Evolutionary conservation across 1,140 invertebrate genomes (phyloP).

Genomic region (Zaprionus gabonicus): DNA sequence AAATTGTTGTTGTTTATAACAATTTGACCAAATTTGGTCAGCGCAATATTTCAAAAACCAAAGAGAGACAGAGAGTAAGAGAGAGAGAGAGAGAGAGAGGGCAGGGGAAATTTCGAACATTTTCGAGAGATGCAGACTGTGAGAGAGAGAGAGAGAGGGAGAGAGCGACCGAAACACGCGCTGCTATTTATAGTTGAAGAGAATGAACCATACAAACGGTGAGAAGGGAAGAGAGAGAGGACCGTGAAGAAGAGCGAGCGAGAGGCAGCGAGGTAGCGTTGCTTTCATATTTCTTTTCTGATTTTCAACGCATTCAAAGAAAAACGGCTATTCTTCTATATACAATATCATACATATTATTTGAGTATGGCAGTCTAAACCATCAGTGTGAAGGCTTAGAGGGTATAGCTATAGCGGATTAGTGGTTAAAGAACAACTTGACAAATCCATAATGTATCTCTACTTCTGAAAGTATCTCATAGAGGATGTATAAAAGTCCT

Average conservation of each 20-base stretch:
- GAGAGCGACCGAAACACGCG: slow-evolving; percentile 58
- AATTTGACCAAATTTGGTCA: slow-evolving; percentile 81
- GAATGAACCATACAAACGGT: slow-evolving; percentile 58
- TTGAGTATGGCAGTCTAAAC: background rate
- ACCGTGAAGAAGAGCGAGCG: slow-evolving; percentile 6
- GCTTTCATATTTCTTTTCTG: slow-evolving; percentile 44
- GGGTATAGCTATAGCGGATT: background rate
- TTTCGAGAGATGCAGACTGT: slow-evolving; percentile 39
- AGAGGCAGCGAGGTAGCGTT: slow-evolving; percentile 27
- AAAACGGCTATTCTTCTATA: background rate
- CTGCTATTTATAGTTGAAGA: slow-evolving; percentile 76
- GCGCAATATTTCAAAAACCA: slow-evolving; percentile 58
- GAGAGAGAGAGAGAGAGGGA: slow-evolving; percentile 10
- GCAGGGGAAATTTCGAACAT: slow-evolving; percentile 39
- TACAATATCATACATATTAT: background rate
- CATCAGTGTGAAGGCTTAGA: background rate
- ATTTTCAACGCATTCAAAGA: background rate
- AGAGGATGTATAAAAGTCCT: background rate
- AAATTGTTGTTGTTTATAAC: slow-evolving; percentile 59
- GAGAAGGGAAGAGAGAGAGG: background rate
- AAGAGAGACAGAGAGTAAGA: slow-evolving; percentile 1
- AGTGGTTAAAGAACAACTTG: background rate
- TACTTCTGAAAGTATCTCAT: background rate
- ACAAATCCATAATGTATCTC: too few species aligned
- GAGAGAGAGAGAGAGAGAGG: slow-evolving; percentile 22